phyloP scores from a whole-genome alignment of 2,888 invertebrate genomes.

The Cryptocheilus praepositus region DNA sequence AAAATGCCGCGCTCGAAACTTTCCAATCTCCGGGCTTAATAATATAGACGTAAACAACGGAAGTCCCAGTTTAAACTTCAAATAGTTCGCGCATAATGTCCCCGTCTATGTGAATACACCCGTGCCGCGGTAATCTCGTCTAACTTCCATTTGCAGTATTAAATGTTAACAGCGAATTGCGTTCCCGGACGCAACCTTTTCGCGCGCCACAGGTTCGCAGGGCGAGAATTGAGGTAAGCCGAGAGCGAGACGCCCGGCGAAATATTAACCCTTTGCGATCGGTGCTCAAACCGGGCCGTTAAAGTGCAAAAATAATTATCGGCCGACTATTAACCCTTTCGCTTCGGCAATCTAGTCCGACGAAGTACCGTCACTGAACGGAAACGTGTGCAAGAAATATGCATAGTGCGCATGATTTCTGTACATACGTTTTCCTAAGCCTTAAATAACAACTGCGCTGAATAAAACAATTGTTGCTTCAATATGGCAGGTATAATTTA shows the following conservation, averaged over 20 bases:
- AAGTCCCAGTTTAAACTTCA: slow-evolving; percentile 1
- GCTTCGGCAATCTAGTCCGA: too few relatives aligned
- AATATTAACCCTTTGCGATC: too few relatives aligned
- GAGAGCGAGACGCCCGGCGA: not conserved
- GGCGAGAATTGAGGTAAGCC: not conserved
- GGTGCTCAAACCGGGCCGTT: too few relatives aligned
- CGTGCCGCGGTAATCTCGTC: slow-evolving; percentile 5
- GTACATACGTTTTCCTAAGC: too few relatives aligned
- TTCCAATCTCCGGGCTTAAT: not conserved
- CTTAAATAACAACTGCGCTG: too few relatives aligned
- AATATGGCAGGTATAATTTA: too few relatives aligned
- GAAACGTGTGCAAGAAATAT: too few relatives aligned
- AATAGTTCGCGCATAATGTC: slow-evolving; percentile 1
- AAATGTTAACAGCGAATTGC: slow-evolving; percentile 10
- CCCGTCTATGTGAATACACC: slow-evolving; percentile 2
- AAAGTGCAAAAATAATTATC: too few relatives aligned
- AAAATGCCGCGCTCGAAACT: not conserved
- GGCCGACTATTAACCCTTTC: too few relatives aligned
- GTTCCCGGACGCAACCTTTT: not conserved
- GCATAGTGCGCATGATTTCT: too few relatives aligned
- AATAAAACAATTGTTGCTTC: too few relatives aligned
- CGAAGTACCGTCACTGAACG: too few relatives aligned
- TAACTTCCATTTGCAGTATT: slow-evolving; percentile 3
- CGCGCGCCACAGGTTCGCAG: not conserved
- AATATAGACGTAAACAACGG: slow-evolving; percentile 4